Conservation (phyloP, 2,888 invertebrate genomes). For the Congeria kusceri region DNA sequence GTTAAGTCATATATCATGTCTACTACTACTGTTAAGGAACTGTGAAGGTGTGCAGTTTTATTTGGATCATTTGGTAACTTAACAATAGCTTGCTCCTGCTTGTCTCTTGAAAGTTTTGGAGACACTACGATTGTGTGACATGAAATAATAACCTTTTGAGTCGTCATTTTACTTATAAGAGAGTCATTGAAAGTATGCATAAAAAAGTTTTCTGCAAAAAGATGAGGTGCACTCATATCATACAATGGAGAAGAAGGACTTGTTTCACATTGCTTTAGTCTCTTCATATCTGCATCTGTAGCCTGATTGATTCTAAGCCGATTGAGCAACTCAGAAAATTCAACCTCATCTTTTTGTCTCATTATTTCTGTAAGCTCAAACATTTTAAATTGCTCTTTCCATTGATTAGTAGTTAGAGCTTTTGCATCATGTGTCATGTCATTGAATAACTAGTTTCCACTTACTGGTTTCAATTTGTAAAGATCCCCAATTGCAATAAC, state of each 20-base stretch:
- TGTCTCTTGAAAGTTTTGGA: slow-evolving; percentile 30
- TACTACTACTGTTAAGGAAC: slow-evolving; percentile 15
- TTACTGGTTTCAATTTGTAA: slow-evolving; percentile 60
- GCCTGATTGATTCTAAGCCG: slow-evolving; percentile 48
- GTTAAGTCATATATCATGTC: slow-evolving; percentile 48
- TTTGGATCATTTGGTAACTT: slow-evolving; percentile 32
- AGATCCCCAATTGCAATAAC: slow-evolving; percentile 66
- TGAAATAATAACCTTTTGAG: slow-evolving; percentile 19
- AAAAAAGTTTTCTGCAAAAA: slow-evolving; percentile 44
- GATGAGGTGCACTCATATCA: slow-evolving; percentile 27
- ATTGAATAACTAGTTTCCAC: slow-evolving; percentile 60
- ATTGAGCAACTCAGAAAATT: slow-evolving; percentile 60
- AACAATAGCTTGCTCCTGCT: slow-evolving; percentile 23
- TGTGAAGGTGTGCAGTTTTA: slow-evolving; percentile 29
- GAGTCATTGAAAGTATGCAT: slow-evolving; percentile 36
- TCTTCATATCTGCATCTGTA: slow-evolving; percentile 40
- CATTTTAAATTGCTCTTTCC: slow-evolving; percentile 62
- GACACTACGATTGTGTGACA: slow-evolving; percentile 31
- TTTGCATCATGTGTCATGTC: slow-evolving; percentile 39
- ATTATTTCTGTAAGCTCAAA: slow-evolving; percentile 61
- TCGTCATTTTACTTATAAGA: slow-evolving; percentile 17
- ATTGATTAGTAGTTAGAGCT: slow-evolving; percentile 52
- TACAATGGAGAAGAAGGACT: slow-evolving; percentile 9
- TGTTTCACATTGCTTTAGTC: slow-evolving; percentile 23
- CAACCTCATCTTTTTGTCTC: slow-evolving; percentile 63